phyloP scores from a whole-genome alignment of 2,888 invertebrate genomes.

The Dryococelus australis region DNA sequence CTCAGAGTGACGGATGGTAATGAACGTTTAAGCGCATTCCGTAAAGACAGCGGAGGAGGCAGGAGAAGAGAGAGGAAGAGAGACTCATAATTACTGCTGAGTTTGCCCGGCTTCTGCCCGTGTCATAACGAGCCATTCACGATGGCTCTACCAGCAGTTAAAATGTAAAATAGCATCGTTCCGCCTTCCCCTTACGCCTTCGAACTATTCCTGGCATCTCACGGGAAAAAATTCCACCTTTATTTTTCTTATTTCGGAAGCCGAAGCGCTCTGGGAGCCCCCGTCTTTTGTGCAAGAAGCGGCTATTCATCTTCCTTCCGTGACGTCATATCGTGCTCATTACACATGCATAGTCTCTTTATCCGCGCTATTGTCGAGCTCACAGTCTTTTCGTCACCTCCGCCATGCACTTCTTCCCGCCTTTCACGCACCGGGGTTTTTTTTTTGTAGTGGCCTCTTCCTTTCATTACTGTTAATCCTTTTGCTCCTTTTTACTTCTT shows the following conservation, averaged over 20 bases:
- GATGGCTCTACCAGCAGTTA: not conserved
- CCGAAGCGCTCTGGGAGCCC: not conserved
- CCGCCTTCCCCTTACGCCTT: not conserved
- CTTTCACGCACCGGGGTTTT: not conserved
- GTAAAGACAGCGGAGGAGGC: too few relatives aligned
- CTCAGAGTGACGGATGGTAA: too few relatives aligned
- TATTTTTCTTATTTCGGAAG: not conserved
- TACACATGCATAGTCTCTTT: slow-evolving; percentile 16
- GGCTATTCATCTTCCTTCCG: not conserved
- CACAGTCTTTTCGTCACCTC: slow-evolving; percentile 12
- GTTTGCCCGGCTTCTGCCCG: not conserved
- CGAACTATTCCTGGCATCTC: too few relatives aligned
- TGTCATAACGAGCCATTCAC: not conserved
- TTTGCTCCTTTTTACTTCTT: slow-evolving; percentile 8
- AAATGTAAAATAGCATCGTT: slow-evolving; percentile 7
- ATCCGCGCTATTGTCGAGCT: slow-evolving; percentile 5
- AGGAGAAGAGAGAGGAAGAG: too few relatives aligned
- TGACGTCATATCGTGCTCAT: not conserved
- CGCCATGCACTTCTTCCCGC: not conserved
- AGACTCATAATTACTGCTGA: not conserved
- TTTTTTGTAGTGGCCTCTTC: not conserved
- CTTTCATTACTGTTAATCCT: slow-evolving; percentile 16
- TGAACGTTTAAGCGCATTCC: too few relatives aligned
- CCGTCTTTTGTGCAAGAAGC: not conserved
- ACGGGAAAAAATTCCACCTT: not conserved